Base-by-base conservation (phyloP, 2,888 invertebrate species). In the Fragum fragum region DNA sequence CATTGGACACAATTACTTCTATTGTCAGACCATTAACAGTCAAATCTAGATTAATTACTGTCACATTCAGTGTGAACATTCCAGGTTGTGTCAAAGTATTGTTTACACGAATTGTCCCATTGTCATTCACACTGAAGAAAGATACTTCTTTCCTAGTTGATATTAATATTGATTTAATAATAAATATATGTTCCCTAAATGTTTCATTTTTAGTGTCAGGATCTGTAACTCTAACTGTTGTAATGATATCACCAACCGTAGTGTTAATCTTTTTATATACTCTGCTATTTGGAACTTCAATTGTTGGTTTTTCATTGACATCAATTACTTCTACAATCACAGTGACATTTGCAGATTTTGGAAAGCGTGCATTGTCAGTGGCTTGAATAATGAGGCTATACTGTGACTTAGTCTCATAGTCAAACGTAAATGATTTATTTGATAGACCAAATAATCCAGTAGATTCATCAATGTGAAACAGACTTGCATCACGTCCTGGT, bases 181-280 rank as follows among this genome's bases (percentile, higher is more conserved):
- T 53, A 6, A 71, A 32, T 18, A 14, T 66, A 21, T n/a, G 11
- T 36, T 71, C 26, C 21, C 55, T 53, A 23, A 57, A 71, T 9
- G 29, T 16, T 32, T 7, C 16, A 14, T 32, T 55, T 71, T 3
- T 21, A 47, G n/a, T 47, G 14, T 71, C 71, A 1, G 71, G 71
- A 71, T 71, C 71, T 2, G 32, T 23, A 5, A 71, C 36, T 21
- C 18, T 71, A 36, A 71, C 39, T 16, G 29, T 55, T 21, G 71
- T 29, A 11, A 71, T 57, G 11, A 71, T 36, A 23, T 55, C 29
- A 23, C 32, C 36, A 32, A n/a, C 36, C 16, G 71, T 57, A n/a
- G 71, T 57, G 36, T 71, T 71, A 18, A 71, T 71, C 21, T 32
- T 57, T n/a, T 32, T 55, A 32, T 71, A 71, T 6, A 71, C 39